Conservation (phyloP, 2,797 vertebrate genomes). For the Ptychadena robeensis region DNA sequence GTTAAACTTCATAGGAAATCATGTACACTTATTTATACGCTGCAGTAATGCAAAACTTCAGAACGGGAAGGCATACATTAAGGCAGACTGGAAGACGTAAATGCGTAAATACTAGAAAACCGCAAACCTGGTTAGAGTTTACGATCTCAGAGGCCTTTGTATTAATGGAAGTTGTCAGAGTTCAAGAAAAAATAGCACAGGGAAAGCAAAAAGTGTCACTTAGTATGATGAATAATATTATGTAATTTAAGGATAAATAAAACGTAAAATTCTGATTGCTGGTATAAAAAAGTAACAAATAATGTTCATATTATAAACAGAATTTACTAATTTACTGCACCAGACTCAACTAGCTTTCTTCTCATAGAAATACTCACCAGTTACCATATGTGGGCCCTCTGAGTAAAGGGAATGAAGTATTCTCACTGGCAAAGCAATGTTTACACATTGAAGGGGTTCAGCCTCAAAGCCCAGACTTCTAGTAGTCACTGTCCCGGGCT, state of each 20-base stretch:
- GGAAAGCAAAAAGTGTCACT: background rate
- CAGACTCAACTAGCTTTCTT: background rate
- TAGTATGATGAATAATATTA: slow-evolving; percentile 19
- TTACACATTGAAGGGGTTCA: background rate
- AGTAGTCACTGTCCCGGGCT: too few species aligned
- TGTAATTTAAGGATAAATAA: background rate
- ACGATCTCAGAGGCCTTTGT: slow-evolving; percentile 20
- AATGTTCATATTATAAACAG: background rate
- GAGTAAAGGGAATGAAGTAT: background rate
- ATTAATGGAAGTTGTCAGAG: slow-evolving; percentile 39
- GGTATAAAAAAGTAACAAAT: background rate
- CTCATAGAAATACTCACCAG: background rate
- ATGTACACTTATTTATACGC: slow-evolving; percentile 44
- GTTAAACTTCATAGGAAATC: slow-evolving; percentile 53
- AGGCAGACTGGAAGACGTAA: slow-evolving; percentile 23
- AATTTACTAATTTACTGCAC: background rate
- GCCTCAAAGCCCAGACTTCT: too few species aligned
- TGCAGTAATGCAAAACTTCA: slow-evolving; percentile 30
- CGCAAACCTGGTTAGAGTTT: slow-evolving; percentile 18
- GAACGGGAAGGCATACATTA: slow-evolving; percentile 44
- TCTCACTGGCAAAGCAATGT: background rate
- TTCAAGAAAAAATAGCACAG: slow-evolving; percentile 11
- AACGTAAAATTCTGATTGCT: background rate
- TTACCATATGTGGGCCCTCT: background rate
- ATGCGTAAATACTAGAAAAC: slow-evolving; percentile 34